Base-by-base conservation (phyloP, 2,113 vertebrate species). In the Prochilodus magdalenae region DNA sequence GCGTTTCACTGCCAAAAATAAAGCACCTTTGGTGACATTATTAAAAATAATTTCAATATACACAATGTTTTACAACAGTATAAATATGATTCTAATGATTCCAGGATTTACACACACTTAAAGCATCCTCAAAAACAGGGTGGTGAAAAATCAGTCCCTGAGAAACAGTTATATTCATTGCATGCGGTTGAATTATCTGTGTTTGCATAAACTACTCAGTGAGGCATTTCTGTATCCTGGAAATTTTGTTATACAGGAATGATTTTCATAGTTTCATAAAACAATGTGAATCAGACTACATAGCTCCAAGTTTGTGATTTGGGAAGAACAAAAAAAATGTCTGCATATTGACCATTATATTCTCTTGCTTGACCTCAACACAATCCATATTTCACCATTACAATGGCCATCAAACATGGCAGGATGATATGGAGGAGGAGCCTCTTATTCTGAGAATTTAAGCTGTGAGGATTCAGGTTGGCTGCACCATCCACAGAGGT, bases 111-210 rank as follows among this genome's bases (percentile, higher is more conserved):
- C 63, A 62, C 30, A 83, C 53, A 57, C 62, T 53, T 27, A 76
- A 18, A 76, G 36, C 53, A 47, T 14, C 15, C 27, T 69, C 22
- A 51, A 47, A 59, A 63, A 47, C 57, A 77, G 60, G 57, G 55
- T 78, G 60, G 62, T 67, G 26, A 82, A 77, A 79, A 83, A 79
- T 85, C 80, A 86, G 74, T 81, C 79, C 79, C 83, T 87, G 86
- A 83, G 83, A 84, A 63, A 69, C 65, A 27, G 75, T 76, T 26
- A 70, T 20, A 27, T 49, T 71, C 14, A 24, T 77, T 73, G 60
- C 30, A 29, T 72, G 44, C 72, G 78, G 57, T 75, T 36, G 73
- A 72, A 79, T 85, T 20, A 77, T 44, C 36, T 55, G 16, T 82
- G 75, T 75, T 53, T 71, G n/a, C n/a, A n/a, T n/a, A n/a, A 53